Base-by-base conservation (phyloP, 1,140 invertebrate species). In the Bombus terrestris region DNA sequence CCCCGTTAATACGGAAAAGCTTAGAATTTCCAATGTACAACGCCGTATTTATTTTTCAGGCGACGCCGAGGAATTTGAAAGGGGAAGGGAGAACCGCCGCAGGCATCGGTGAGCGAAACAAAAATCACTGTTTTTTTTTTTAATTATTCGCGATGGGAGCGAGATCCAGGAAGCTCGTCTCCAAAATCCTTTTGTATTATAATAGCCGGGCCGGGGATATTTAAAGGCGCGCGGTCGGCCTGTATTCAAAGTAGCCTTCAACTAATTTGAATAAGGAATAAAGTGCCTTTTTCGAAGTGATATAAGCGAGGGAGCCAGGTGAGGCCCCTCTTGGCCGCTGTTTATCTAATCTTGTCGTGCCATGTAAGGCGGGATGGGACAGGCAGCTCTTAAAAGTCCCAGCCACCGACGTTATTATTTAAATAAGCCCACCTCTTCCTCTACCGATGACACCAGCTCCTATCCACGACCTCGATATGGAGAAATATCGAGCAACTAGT, bases 221-320 rank as follows among this genome's bases (percentile, higher is more conserved):
- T 89, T 86, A 87, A 92, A 68, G 69, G 86, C 88, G 13, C 88
- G 39, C 75, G 86, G 83, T 69, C 43, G 76, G 82, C 72, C 90
- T 92, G 90, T 90, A 93, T 93, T 93, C 92, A 92, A 93, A 93
- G 82, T 87, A 90, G 91, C 81, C 86, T 87, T 88, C 75, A 86
- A 89, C 89, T 91, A 92, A 93, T 93, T 93, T 93, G 92, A 93
- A 93, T 93, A 93, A 92, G 91, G 90, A 93, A 93, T 92, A 93
- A 93, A 92, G 92, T 92, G 90, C 89, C 91, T 90, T 91, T 85
- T 91, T 91, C 88, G 88, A 91, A 90, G 91, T 91, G 91, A 92
- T 91, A 92, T 90, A 89, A 90, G 83, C 80, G 87, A 86, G 71
- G 86, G 69, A 62, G 82, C 85, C 88, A 82, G 73, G 81, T 78